Base-by-base conservation (phyloP, 2,797 vertebrate genomes). In the Fringilla coelebs region DNA sequence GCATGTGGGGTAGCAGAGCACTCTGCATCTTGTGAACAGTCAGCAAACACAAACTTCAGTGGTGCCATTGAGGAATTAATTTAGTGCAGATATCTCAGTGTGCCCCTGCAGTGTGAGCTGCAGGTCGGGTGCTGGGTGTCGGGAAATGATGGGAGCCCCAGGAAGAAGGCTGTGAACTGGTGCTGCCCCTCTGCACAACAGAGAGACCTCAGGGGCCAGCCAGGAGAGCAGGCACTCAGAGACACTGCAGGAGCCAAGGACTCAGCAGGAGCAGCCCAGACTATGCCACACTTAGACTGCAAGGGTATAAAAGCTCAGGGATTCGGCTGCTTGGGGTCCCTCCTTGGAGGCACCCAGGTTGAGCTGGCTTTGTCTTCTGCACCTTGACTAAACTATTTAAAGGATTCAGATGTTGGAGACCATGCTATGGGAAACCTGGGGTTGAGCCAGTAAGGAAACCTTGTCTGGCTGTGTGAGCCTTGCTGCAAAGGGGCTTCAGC, bases 261-360 rank as follows among this genome's bases (percentile, higher is more conserved):
- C 13, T 14, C 66, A 28, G 49, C 43, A 87, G 41, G 17, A 63
- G 22, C 12, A 49, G 8, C 74, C 21, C 66, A 57, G 7, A 79
- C 7, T 5, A 8, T 3, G 28, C 9, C 13, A 55, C 22, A 10
- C 5, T 6, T 9, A 28, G 21, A 55, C 32, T 49, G 16, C 22
- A 54, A 43, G 28, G 7, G 28, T 13, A n/a, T 17, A 20, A 65
- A 57, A 57, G 26, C 22, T 32, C 32, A 36, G 28, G 22, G 5
- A 24, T 29, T 57, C 0, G 0, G 43, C 5, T 43, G 28, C 24
- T 32, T 19, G 45, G 9, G 9, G 32, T 31, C 25, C 13, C 38
- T 51, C 21, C 38, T 20, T 46, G 40, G 5, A 63, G 22, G 21
- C 26, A 71, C 6, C 32, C 43, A 63, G 41, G 18, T 63, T 6